A percentile compares a stretch with the other conserved stretches of the same genome.
Conservation (phyloP, 2,113 vertebrate species). For the Oxygymnocypris stewartii region DNA sequence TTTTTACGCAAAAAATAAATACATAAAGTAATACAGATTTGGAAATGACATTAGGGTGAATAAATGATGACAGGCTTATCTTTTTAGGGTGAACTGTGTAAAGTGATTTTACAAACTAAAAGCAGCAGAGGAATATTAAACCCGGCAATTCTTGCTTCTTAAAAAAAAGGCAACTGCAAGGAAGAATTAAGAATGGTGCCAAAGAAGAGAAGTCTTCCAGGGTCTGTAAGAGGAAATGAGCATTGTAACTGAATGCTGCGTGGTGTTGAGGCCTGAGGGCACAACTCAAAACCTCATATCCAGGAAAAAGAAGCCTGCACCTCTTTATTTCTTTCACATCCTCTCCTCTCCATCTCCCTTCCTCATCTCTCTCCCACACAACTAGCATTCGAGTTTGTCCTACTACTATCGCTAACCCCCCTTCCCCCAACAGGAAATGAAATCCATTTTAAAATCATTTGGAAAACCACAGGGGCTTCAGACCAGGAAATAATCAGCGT, state of each 20-base stretch:
- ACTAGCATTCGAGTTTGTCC: constrained; percentile 42
- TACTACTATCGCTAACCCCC: constrained; percentile 30
- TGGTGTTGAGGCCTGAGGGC: constrained; percentile 50
- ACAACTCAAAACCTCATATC: constrained; percentile 47
- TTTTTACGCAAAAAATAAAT: background rate
- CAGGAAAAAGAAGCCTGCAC: constrained; percentile 32
- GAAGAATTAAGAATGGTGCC: constrained; percentile 20
- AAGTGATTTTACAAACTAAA: background rate
- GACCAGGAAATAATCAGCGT: constrained; percentile 60
- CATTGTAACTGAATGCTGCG: constrained; percentile 53
- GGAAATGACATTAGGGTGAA: background rate
- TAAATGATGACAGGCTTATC: background rate
- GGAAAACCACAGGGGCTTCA: constrained; percentile 56
- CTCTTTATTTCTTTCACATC: constrained; percentile 25
- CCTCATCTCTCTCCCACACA: constrained; percentile 29
- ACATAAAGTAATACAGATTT: background rate
- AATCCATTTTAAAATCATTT: constrained; percentile 64
- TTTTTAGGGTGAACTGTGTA: background rate
- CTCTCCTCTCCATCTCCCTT: constrained; percentile 31
- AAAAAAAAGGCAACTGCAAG: background rate
- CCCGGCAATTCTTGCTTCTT: background rate
- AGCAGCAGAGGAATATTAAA: background rate
- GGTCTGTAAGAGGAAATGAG: constrained; percentile 53
- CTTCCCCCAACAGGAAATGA: constrained; percentile 57
- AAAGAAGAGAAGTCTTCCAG: constrained; percentile 38